Conservation (phyloP, 1,140 invertebrate species). For the Conus betulinus region DNA sequence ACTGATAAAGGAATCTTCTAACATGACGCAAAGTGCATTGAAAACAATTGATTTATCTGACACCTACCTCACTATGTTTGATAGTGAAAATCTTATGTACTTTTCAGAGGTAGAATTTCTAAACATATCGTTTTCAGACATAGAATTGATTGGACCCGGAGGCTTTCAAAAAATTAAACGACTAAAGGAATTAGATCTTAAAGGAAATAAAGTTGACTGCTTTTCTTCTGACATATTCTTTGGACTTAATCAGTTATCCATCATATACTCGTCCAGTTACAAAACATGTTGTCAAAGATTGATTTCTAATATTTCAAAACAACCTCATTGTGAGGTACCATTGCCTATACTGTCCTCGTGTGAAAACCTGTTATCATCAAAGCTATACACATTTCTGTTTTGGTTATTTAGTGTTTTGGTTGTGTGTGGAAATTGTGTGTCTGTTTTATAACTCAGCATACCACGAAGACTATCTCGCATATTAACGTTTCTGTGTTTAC, state of each 20-base stretch:
- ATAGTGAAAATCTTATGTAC: background rate
- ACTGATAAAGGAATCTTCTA: background rate
- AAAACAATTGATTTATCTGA: background rate
- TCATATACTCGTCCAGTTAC: background rate
- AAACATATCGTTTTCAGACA: background rate
- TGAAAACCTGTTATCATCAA: constrained; percentile 44
- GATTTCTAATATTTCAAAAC: background rate
- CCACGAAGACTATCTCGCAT: background rate
- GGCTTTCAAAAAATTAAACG: background rate
- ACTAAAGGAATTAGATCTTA: background rate
- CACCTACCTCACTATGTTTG: background rate
- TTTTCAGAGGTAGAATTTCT: background rate
- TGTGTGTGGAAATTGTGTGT: constrained; percentile 48
- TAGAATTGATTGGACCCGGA: background rate
- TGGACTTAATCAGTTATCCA: background rate
- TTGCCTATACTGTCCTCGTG: constrained; percentile 39
- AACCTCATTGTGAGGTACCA: background rate
- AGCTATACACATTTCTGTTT: constrained; percentile 37
- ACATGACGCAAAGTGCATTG: background rate
- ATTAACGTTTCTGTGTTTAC: constrained; percentile 33
- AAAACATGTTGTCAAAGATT: background rate
- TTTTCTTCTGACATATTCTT: background rate
- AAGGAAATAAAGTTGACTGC: background rate
- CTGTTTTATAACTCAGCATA: constrained; percentile 23
- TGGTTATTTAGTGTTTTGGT: constrained; percentile 46